These are phyloP conservation scores for Echinometra lucunter DNA, from an alignment of 53 echinoderm and acorn worm species.

Conservation along the genomic window DNA sequence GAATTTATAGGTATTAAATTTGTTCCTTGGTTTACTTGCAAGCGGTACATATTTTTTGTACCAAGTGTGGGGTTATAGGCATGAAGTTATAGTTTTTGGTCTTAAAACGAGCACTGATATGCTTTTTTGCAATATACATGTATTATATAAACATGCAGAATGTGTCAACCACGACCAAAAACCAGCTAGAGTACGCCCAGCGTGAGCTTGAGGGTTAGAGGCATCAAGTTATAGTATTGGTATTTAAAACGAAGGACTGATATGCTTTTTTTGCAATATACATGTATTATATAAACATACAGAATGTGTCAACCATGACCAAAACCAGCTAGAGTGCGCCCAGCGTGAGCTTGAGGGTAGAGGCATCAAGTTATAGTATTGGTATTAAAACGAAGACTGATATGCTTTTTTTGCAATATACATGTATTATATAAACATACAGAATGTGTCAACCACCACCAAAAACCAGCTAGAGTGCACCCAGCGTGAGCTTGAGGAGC, in stretches of 20 bases:
- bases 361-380: slow-evolving; percentile 36
- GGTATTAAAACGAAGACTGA: neutral
- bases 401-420: neutral
- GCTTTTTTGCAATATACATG: neutral
- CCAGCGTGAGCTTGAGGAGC: slow-evolving; percentile 76
- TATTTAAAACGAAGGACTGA: neutral
- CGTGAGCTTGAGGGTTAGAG: slow-evolving; percentile 79
- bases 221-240: neutral
- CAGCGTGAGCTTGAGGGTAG: slow-evolving; percentile 77
- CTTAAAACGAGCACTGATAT: neutral
- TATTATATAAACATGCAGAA: slow-evolving; percentile 52
- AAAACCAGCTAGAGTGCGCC: slow-evolving; percentile 65
- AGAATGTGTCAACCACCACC: slow-evolving; percentile 66
- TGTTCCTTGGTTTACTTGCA: neutral
- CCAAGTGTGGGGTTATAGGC: neutral
- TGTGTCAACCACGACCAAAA: slow-evolving; percentile 64
- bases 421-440: neutral
- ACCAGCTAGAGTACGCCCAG: slow-evolving; percentile 54
- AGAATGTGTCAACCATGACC: slow-evolving; percentile 66
- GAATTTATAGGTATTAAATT: neutral
- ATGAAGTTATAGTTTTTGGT: neutral
- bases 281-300: neutral
- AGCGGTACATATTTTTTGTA: too few relatives aligned
- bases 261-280: neutral
- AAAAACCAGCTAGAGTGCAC: slow-evolving; percentile 65